Conservation (phyloP, 2,888 invertebrate species). For the Tyria jacobaeae region DNA sequence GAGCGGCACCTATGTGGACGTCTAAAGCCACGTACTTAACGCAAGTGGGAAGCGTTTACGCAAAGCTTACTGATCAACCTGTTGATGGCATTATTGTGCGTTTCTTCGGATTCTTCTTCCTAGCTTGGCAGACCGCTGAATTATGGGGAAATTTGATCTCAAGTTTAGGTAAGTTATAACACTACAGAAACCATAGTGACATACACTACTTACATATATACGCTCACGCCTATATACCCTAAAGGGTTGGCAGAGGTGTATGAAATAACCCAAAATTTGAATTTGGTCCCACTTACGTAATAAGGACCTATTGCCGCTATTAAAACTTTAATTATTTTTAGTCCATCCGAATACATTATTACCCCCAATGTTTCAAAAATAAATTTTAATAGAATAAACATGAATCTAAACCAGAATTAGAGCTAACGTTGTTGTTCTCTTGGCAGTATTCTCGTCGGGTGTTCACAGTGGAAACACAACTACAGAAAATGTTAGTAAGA, state of each 20-base stretch:
- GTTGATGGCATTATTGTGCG: constrained; percentile 97
- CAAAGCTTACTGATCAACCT: constrained; percentile 94
- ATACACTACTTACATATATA: too few relatives aligned
- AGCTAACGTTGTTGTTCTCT: constrained; percentile 21
- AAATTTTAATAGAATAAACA: neutral
- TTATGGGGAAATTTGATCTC: constrained; percentile 98
- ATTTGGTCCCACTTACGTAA: too few relatives aligned
- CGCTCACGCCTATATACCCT: too few relatives aligned
- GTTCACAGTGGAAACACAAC: constrained; percentile 87
- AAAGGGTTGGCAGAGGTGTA: too few relatives aligned
- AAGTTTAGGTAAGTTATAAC: constrained; percentile 90
- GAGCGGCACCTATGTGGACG: constrained; percentile 99
- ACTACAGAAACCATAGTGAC: too few relatives aligned
- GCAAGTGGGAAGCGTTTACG: constrained; percentile 93
- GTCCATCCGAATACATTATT: neutral
- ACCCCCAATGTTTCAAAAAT: neutral
- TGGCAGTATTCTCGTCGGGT: constrained; percentile 91
- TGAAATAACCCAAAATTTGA: too few relatives aligned
- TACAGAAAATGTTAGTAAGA: constrained; percentile 78
- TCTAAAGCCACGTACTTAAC: constrained; percentile 99
- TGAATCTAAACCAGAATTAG: neutral
- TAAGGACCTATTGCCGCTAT: too few relatives aligned
- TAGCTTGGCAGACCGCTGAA: constrained; percentile 98
- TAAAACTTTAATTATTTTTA: neutral
- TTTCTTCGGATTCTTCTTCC: constrained; percentile 99